Evolutionary conservation across 2,113 vertebrate genomes (phyloP).

Genomic region (Charadrius vociferus): DNA sequence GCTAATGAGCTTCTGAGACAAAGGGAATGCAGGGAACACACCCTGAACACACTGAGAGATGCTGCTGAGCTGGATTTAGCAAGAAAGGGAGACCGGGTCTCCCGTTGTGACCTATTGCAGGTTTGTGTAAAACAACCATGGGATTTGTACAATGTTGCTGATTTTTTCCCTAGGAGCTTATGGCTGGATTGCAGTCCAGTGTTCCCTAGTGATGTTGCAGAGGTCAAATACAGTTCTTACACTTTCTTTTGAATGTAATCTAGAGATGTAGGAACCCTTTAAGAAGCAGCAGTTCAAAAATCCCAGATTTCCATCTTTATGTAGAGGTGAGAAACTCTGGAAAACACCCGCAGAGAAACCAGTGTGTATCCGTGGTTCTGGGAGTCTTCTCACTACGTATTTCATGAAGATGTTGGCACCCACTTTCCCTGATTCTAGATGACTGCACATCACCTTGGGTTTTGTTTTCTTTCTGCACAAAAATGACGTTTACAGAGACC

Average conservation of each 20-base stretch:
- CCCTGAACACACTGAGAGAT: background rate
- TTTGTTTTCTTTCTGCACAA: background rate
- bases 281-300: background rate
- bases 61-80: background rate
- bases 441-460: background rate
- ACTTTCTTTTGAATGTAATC: background rate
- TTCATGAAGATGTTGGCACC: background rate
- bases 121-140: background rate
- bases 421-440: background rate
- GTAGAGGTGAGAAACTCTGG: background rate
- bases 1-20: background rate
- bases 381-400: background rate
- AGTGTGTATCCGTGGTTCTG: background rate
- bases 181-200: background rate
- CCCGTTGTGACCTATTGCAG: accelerated
- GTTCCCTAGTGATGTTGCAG: background rate
- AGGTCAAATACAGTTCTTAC: background rate
- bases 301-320: background rate
- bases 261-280: background rate
- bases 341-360: background rate
- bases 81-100: background rate
- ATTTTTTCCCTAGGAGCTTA: background rate
- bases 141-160: background rate
- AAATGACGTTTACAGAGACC: background rate
- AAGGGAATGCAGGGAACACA: background rate